phyloP scores from a whole-genome alignment of 2,888 invertebrate genomes.

The Apamea epomidion region DNA sequence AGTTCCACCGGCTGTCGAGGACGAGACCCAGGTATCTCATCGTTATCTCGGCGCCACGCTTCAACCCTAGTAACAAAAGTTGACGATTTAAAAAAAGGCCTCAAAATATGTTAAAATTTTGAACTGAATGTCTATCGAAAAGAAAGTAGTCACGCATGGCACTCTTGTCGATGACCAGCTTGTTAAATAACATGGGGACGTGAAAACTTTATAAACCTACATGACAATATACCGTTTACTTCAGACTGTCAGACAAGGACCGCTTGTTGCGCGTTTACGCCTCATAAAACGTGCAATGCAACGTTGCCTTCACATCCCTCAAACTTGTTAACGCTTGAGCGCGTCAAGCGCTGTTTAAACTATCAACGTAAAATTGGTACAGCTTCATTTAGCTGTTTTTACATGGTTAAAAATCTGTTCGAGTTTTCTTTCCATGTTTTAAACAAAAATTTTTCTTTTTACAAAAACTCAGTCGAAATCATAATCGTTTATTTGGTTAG shows the following conservation, averaged over 20 bases:
- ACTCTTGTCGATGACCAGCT: background rate
- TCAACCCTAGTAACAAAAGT: background rate
- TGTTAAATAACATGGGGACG: background rate
- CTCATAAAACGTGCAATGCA: conserved; percentile 53
- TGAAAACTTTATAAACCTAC: conserved; percentile 20
- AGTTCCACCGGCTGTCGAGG: too few relatives aligned
- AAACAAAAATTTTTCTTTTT: background rate
- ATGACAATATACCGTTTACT: conserved; percentile 32
- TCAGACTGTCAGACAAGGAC: conserved; percentile 25
- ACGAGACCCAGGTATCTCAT: too few relatives aligned
- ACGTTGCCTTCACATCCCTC: conserved; percentile 41
- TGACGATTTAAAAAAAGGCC: too few relatives aligned
- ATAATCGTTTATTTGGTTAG: background rate
- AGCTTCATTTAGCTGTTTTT: conserved; percentile 13
- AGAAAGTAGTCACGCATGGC: background rate
- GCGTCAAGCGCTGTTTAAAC: conserved; percentile 28
- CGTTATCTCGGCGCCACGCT: too few relatives aligned
- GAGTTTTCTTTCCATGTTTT: background rate
- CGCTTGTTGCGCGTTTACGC: conserved; percentile 54
- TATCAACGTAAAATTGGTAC: conserved; percentile 21
- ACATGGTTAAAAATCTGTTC: background rate
- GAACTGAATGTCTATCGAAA: background rate
- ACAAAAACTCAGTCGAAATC: background rate
- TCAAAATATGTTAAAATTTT: background rate
- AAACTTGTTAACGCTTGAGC: conserved; percentile 47